Evolutionary conservation across 2,888 invertebrate species (phyloP).

Genomic region (Eulithis testata): DNA sequence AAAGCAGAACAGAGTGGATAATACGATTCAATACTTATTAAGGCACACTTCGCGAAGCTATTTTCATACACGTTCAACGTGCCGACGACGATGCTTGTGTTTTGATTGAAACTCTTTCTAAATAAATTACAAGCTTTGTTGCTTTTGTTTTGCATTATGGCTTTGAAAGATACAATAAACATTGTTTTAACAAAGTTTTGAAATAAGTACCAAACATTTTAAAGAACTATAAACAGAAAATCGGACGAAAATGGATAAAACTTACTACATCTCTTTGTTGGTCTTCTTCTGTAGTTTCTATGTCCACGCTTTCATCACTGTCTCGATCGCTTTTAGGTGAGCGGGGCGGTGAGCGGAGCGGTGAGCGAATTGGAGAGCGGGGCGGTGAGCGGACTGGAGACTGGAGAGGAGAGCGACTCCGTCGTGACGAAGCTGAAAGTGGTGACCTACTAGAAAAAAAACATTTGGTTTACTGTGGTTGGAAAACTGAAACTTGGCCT

Average conservation of each 20-base stretch:
- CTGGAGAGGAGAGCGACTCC: conserved; percentile 55
- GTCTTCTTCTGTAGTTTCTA: conserved; percentile 94
- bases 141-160: too few relatives aligned
- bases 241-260: conserved; percentile 26
- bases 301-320: conserved; percentile 93
- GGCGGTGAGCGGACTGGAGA: conserved; percentile 56
- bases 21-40: conserved; percentile 77
- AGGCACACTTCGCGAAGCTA: conserved; percentile 26
- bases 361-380: conserved; percentile 60
- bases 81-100: neutral
- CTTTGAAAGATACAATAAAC: too few relatives aligned
- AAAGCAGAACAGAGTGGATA: conserved; percentile 69
- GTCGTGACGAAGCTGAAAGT: conserved; percentile 61
- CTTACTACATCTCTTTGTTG: conserved; percentile 71
- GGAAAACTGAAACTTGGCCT: too few relatives aligned
- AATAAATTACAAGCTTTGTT: neutral
- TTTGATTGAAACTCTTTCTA: neutral
- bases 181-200: too few relatives aligned
- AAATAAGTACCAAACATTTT: too few relatives aligned
- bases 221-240: too few relatives aligned
- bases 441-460: conserved; percentile 55
- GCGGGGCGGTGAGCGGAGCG: conserved; percentile 60
- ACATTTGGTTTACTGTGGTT: too few relatives aligned
- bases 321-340: conserved; percentile 85
- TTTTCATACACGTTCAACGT: conserved; percentile 10